Percentiles rank a stretch among this genome's conserved stretches.
These are phyloP conservation scores for Pseudocheirus occidentalis DNA, from an alignment of 2,797 vertebrate species.

Conservation along the genomic window DNA sequence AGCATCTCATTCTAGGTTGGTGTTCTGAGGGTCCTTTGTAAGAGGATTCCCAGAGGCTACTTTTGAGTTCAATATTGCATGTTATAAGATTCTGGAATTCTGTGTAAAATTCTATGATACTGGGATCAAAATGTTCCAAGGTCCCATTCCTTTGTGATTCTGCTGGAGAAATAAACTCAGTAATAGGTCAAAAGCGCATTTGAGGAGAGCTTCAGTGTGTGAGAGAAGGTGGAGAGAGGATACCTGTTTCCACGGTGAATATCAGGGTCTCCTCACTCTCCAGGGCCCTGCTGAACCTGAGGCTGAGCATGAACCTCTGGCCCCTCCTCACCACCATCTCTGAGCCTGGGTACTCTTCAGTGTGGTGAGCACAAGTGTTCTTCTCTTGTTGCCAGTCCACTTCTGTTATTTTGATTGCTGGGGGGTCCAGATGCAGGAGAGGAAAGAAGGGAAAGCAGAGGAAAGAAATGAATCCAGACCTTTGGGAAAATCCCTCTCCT, in stretches of 20 bases:
- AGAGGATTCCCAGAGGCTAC: background rate
- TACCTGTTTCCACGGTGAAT: constrained; percentile 86
- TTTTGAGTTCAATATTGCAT: background rate
- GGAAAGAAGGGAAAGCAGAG: background rate
- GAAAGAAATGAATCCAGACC: background rate
- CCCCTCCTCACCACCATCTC: constrained; percentile 86
- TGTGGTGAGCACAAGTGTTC: constrained; percentile 81
- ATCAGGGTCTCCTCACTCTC: constrained; percentile 73
- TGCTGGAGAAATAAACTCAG: background rate
- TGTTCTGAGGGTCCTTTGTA: background rate
- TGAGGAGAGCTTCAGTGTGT: no score
- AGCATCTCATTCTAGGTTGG: background rate
- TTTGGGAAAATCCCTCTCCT: background rate
- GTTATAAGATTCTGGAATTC: background rate
- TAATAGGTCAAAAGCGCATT: background rate
- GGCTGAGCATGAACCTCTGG: constrained; percentile 83
- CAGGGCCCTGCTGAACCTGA: constrained; percentile 78
- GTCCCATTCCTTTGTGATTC: background rate
- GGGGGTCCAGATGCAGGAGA: background rate
- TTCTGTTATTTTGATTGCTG: constrained; percentile 71
- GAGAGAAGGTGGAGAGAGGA: background rate
- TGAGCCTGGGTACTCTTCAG: constrained; percentile 74
- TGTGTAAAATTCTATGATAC: background rate
- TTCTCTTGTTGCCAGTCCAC: constrained; percentile 80
- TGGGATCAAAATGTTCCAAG: background rate